phyloP scores from a whole-genome alignment of 2,888 invertebrate genomes.

The Saturnia pavonia region DNA sequence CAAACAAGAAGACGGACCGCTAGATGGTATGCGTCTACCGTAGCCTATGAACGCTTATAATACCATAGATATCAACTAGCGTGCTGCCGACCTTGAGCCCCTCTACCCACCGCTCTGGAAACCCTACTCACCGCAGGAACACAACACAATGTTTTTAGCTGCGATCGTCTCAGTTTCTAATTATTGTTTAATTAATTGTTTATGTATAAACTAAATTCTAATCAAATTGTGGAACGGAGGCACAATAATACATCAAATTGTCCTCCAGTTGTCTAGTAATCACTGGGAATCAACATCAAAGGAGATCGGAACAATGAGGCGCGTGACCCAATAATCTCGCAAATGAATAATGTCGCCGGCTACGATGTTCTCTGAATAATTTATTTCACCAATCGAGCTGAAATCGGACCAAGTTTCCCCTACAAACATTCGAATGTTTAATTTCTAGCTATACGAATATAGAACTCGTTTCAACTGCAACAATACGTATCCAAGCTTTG shows the following conservation, averaged over 20 bases:
- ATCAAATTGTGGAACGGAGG: slow-evolving; percentile 12
- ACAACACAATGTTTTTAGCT: no score
- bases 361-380: slow-evolving; percentile 48
- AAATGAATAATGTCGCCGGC: slow-evolving; percentile 46
- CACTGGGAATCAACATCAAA: slow-evolving; percentile 28
- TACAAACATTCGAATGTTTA: slow-evolving; percentile 24
- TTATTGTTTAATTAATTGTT: background rate
- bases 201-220: slow-evolving; percentile 2
- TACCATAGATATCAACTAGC: no score
- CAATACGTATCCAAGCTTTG: slow-evolving; percentile 7
- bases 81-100: no score
- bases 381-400: slow-evolving; percentile 53
- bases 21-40: no score
- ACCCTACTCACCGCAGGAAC: no score
- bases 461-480: slow-evolving; percentile 14
- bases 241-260: slow-evolving; percentile 18
- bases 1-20: no score
- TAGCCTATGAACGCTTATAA: no score
- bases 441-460: slow-evolving; percentile 18
- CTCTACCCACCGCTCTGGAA: no score
- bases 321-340: slow-evolving; percentile 42
- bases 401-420: slow-evolving; percentile 41
- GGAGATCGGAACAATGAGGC: slow-evolving; percentile 30
- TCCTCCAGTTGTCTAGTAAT: slow-evolving; percentile 27
- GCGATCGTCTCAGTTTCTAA: no score